Evolutionary conservation across 1,140 invertebrate species (phyloP).

Genomic region (Drosophila mojavensis): DNA sequence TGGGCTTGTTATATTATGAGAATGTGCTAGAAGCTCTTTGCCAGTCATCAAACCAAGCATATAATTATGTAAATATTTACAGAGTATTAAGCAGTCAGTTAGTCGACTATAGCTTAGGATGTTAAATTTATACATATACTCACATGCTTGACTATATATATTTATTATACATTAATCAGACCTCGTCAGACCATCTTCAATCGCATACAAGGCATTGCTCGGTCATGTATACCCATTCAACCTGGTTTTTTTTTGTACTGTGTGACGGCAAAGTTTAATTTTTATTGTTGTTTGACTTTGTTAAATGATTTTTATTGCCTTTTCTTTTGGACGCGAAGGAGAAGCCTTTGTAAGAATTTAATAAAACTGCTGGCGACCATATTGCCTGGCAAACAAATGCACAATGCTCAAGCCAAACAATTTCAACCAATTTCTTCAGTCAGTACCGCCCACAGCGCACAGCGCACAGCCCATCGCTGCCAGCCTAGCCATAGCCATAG

Average conservation of each 20-base stretch:
- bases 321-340: slow-evolving; percentile 35
- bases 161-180: no score
- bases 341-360: slow-evolving; percentile 81
- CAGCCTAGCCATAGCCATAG: slow-evolving; percentile 2
- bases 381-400: slow-evolving; percentile 75
- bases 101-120: no score
- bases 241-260: slow-evolving; percentile 46
- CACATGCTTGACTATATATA: no score
- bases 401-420: slow-evolving; percentile 55
- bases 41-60: no score
- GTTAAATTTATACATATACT: no score
- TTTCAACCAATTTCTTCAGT: slow-evolving; percentile 14
- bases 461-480: not conserved
- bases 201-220: not conserved
- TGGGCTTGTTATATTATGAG: no score
- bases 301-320: slow-evolving; percentile 82
- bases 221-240: not conserved
- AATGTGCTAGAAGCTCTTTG: no score
- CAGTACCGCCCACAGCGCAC: not conserved
- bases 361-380: slow-evolving; percentile 75
- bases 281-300: slow-evolving; percentile 83
- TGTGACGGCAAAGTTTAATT: slow-evolving; percentile 81
- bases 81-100: no score
- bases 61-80: no score
- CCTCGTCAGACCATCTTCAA: not conserved